A percentile compares a stretch with the other conserved stretches of the same genome.
These are phyloP conservation scores for Poeciliopsis turneri DNA, from an alignment of 2,797 vertebrate species.

Conservation along the genomic window DNA sequence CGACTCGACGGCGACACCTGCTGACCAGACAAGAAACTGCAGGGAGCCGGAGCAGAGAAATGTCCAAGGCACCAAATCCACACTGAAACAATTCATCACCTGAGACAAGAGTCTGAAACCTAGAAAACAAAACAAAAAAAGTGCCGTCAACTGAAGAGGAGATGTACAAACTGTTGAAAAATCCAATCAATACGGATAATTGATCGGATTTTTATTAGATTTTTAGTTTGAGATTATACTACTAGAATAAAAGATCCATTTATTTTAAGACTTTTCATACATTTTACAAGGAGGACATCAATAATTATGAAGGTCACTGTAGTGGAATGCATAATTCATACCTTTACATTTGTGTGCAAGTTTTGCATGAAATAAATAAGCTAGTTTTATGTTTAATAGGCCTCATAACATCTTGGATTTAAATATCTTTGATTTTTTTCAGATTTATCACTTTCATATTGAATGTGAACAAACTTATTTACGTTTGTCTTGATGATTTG, in stretches of 20 bases:
- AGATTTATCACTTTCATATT: background rate
- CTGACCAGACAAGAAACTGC: conserved; percentile 44
- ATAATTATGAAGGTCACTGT: background rate
- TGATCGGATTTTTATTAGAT: background rate
- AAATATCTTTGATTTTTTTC: background rate
- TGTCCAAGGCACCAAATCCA: no score
- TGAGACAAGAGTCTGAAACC: no score
- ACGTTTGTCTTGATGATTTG: background rate
- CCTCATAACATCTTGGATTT: background rate
- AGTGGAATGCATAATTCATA: background rate
- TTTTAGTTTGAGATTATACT: background rate
- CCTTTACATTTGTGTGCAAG: background rate
- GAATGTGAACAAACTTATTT: background rate
- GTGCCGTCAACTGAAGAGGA: no score
- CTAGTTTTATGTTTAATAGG: background rate
- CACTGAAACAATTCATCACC: no score
- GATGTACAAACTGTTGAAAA: background rate
- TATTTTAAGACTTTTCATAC: background rate
- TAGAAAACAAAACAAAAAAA: no score
- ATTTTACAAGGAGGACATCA: background rate
- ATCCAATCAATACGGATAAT: no score
- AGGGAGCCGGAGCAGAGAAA: background rate
- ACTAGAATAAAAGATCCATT: background rate
- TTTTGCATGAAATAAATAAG: background rate
- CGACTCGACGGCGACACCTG: conserved; percentile 65